Percentiles rank a stretch among this genome's conserved stretches.
Evolutionary conservation across 1,140 invertebrate genomes (phyloP).

Genomic region (Mactra quadrangularis): DNA sequence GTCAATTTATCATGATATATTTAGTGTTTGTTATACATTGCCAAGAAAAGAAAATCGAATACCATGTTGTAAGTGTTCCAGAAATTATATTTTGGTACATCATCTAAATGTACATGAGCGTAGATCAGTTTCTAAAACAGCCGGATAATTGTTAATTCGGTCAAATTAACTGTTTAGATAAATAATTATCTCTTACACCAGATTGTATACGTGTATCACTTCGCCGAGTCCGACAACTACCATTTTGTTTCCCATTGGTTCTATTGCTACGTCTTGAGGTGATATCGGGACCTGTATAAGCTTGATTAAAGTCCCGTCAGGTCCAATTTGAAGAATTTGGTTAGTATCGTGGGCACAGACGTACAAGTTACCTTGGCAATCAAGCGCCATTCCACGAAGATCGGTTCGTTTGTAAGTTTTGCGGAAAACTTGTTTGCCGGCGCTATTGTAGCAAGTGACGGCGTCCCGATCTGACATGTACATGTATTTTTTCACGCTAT

Average conservation of each 20-base stretch:
- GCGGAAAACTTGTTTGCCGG: conserved; percentile 52
- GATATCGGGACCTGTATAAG: conserved; percentile 57
- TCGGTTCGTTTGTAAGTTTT: conserved; percentile 60
- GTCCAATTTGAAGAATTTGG: conserved; percentile 50
- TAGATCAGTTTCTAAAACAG: no score
- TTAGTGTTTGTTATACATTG: no score
- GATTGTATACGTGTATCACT: conserved; percentile 52
- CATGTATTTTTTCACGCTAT: conserved; percentile 53
- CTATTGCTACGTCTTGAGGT: conserved; percentile 59
- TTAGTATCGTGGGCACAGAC: conserved; percentile 56
- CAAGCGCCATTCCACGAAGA: conserved; percentile 52
- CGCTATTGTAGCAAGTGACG: conserved; percentile 49
- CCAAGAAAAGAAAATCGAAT: no score
- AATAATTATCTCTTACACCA: conserved; percentile 24
- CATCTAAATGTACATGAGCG: no score
- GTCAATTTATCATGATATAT: no score
- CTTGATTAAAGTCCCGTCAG: conserved; percentile 54
- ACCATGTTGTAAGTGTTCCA: no score
- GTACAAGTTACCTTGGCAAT: conserved; percentile 60
- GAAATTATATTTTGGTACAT: no score
- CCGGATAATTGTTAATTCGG: no score
- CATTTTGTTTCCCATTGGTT: conserved; percentile 64
- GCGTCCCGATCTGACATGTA: conserved; percentile 57
- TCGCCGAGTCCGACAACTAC: conserved; percentile 53
- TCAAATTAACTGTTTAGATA: no score